A percentile compares a stretch with the other conserved stretches of the same genome.
Evolutionary conservation across 2,113 vertebrate species (phyloP).

Genomic region (Notarius lentiginosus): DNA sequence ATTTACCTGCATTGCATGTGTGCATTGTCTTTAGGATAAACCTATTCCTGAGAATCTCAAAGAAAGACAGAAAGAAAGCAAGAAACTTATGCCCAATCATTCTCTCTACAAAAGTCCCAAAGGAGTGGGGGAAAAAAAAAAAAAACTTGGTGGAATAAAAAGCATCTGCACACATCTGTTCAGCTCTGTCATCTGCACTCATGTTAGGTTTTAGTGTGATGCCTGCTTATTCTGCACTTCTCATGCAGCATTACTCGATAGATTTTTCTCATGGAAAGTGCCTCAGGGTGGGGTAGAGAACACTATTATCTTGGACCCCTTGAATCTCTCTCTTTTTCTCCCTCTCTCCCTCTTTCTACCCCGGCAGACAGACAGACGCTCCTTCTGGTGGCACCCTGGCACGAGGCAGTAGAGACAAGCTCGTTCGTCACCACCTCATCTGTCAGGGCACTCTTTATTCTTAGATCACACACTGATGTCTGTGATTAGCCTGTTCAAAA

Average conservation of each 20-base stretch:
- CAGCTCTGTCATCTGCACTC: conserved; percentile 42
- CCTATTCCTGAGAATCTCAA: neutral
- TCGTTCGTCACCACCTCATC: conserved; percentile 73
- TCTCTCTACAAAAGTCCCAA: conserved; percentile 28
- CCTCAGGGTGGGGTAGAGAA: conserved; percentile 48
- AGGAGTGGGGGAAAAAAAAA: conserved; percentile 45
- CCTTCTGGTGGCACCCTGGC: conserved; percentile 72
- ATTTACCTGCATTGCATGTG: neutral
- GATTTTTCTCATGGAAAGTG: conserved; percentile 44
- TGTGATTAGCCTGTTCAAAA: conserved; percentile 60
- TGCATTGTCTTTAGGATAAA: neutral
- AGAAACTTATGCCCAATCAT: conserved; percentile 43
- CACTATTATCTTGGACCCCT: conserved; percentile 42
- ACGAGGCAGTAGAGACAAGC: conserved; percentile 67
- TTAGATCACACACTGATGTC: conserved; percentile 71
- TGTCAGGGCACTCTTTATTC: conserved; percentile 73
- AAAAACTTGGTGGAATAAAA: conserved; percentile 49
- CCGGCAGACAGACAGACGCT: conserved; percentile 75
- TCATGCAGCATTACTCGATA: conserved; percentile 36
- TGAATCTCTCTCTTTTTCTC: conserved; percentile 31
- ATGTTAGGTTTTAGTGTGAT: conserved; percentile 32
- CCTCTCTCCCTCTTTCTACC: conserved; percentile 40
- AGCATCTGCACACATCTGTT: conserved; percentile 60
- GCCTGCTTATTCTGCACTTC: conserved; percentile 40
- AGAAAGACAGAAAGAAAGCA: conserved; percentile 3